Percentiles rank a stretch among this genome's conserved stretches.
Evolutionary conservation across 2,113 vertebrate genomes (phyloP).

Genomic region (Protobothrops flavoviridis): DNA sequence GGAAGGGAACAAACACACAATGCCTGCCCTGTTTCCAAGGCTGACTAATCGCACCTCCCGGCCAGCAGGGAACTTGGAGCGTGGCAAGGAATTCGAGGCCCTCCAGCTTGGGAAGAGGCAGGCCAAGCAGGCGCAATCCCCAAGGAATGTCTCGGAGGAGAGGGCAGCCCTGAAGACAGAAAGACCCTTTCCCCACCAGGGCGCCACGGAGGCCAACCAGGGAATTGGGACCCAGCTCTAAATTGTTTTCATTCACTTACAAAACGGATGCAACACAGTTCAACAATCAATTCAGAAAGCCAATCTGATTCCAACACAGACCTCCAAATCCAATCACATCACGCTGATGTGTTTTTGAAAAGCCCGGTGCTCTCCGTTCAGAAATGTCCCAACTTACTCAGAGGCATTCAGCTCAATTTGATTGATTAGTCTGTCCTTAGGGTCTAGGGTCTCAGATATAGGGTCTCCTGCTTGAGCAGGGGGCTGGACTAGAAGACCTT

Average conservation of each 20-base stretch:
- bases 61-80: slow-evolving; percentile 51
- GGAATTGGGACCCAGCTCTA: neutral
- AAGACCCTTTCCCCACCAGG: neutral
- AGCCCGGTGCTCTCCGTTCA: neutral
- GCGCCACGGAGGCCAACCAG: neutral
- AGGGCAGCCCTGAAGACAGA: neutral
- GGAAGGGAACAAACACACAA: slow-evolving; percentile 23
- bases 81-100: fast-evolving
- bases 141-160: slow-evolving; percentile 19
- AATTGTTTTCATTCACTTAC: neutral
- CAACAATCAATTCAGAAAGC: neutral
- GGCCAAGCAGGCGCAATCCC: slow-evolving; percentile 10
- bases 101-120: slow-evolving; percentile 36
- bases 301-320: neutral
- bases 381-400: neutral
- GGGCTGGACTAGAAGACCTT: no score
- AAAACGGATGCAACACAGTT: neutral
- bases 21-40: neutral
- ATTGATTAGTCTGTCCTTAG: neutral
- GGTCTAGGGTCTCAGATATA: neutral
- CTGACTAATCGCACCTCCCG: slow-evolving; percentile 27
- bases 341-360: neutral
- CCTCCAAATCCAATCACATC: neutral
- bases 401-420: neutral
- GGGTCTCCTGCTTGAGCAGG: neutral